Conservation (phyloP, 2,797 vertebrate species). For the Microctenopoma steveboyesi region DNA sequence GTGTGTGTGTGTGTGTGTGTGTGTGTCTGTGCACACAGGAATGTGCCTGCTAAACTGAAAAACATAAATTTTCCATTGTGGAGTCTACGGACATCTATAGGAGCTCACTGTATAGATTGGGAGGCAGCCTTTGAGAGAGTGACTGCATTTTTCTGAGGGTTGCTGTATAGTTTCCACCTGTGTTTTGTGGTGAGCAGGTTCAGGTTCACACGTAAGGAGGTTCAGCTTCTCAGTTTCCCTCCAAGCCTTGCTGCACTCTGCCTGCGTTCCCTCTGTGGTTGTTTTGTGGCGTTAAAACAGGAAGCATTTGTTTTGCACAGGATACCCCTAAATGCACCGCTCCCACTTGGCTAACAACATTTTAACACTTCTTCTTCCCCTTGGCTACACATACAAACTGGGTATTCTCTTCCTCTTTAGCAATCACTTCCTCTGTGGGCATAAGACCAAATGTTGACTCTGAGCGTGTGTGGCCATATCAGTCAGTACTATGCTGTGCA, state of each 20-base stretch:
- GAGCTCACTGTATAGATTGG: slow-evolving; percentile 12
- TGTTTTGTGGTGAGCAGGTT: slow-evolving; percentile 38
- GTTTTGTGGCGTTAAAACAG: slow-evolving; percentile 68
- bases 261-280: slow-evolving; percentile 26
- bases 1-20: neutral
- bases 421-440: slow-evolving; percentile 78
- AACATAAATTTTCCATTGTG: slow-evolving; percentile 54
- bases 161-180: slow-evolving; percentile 53
- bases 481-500: slow-evolving; percentile 11
- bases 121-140: slow-evolving; percentile 3
- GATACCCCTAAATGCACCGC: slow-evolving; percentile 68
- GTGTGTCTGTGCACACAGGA: slow-evolving; percentile 18
- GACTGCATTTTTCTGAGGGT: slow-evolving; percentile 13
- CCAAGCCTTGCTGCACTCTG: neutral
- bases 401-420: slow-evolving; percentile 79
- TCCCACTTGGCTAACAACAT: slow-evolving; percentile 74
- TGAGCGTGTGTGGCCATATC: slow-evolving; percentile 7
- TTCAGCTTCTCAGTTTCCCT: slow-evolving; percentile 1
- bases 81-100: slow-evolving; percentile 32
- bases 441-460: slow-evolving; percentile 11
- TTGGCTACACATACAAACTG: slow-evolving; percentile 68
- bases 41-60: slow-evolving; percentile 59
- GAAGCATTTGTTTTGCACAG: slow-evolving; percentile 80
- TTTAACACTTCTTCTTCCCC: slow-evolving; percentile 87
- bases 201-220: slow-evolving; percentile 42